Percentiles rank a stretch among this genome's conserved stretches.
Conservation (phyloP, 2,113 vertebrate genomes). For the Bambusicola thoracicus region DNA sequence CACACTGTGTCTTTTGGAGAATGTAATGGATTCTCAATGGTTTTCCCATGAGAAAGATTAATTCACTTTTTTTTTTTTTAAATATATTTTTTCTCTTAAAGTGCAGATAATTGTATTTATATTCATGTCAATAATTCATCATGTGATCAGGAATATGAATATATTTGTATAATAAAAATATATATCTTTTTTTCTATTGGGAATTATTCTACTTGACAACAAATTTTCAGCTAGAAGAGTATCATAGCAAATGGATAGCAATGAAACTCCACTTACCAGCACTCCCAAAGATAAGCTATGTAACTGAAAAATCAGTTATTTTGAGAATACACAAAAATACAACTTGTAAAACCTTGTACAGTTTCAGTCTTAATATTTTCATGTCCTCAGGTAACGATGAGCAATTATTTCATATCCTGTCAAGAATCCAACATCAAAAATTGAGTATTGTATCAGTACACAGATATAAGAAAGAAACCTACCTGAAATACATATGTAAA, state of each 20-base stretch:
- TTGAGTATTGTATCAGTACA: neutral
- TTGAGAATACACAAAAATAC: neutral
- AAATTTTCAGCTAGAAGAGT: neutral
- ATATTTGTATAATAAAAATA: neutral
- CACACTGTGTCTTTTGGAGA: neutral
- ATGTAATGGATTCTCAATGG: neutral
- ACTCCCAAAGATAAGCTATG: neutral
- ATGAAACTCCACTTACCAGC: neutral
- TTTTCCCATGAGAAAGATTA: neutral
- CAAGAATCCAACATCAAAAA: neutral
- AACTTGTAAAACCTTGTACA: neutral
- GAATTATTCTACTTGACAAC: neutral
- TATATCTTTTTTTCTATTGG: neutral
- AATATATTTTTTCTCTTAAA: neutral
- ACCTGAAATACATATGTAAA: neutral
- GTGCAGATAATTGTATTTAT: neutral
- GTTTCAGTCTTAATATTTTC: neutral
- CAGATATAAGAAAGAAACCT: neutral
- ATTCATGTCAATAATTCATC: neutral
- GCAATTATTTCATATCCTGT: neutral
- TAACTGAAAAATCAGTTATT: neutral
- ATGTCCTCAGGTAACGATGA: neutral
- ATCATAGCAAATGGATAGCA: neutral
- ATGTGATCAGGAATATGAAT: neutral
- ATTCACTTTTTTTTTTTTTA: neutral